Base-by-base conservation (phyloP, 1,140 invertebrate species). In the Sinella curviseta region DNA sequence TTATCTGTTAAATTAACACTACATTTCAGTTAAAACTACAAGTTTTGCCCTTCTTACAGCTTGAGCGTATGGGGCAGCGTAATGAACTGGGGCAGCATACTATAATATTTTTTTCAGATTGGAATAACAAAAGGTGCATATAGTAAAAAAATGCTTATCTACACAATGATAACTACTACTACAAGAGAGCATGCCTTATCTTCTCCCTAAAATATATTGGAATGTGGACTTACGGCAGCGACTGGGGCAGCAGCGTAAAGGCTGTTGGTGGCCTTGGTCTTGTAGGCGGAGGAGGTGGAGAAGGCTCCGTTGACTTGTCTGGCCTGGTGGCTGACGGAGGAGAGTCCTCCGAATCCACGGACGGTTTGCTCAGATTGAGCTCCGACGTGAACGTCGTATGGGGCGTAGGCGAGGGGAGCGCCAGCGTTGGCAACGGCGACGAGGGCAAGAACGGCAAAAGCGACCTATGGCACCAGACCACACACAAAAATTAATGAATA, bases 291-390 rank as follows among this genome's bases (percentile, higher is more conserved):
- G 55, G 65, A 60, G 60, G 20, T 3, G 77, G 77, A 67, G 60
- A 34, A 78, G 26, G 77, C 77, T 28, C 57, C 67, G 77, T 78
- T 36, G 36, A 78, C 65, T 24, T 55, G 30, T 31, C 36, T 65
- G 33, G 57, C 16, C 35, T 78, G 77, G 77, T 78, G 77, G 77
- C 57, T 67, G 60, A 78, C 20, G 60, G 30, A 35, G 60, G 77
- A 78, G 26, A 31, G 65, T 78, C 77, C 77, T 36, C 55, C 77
- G 60, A 34, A 78, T 78, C 77, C 77, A 33, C 77, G 77, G 36
- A 78, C 77, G 77, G 77, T 78, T 36, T 65, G 60, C 48, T 78
- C 77, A 31, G 30, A 33, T 20, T 31, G 30, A 57, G 20, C 14
- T 78, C 77, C 77, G 60, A 78, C 60, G 65, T 78, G 77, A 26